These are phyloP conservation scores for Rhopalosiphum nymphaeae DNA, from an alignment of 2,888 invertebrate genomes.

Conservation along the genomic window DNA sequence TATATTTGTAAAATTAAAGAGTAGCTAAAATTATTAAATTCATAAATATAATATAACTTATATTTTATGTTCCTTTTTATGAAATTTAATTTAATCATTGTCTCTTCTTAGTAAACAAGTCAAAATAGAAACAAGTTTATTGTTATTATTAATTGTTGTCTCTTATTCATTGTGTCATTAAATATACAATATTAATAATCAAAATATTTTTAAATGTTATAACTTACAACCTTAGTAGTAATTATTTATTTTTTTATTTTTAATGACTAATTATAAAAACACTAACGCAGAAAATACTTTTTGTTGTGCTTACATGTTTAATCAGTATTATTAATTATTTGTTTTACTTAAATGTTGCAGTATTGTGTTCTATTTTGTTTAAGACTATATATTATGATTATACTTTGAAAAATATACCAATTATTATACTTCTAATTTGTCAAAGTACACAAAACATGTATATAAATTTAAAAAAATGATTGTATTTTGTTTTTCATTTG, in stretches of 20 bases:
- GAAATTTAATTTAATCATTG: background rate
- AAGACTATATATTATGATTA: background rate
- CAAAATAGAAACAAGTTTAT: constrained; percentile 1
- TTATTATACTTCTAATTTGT: background rate
- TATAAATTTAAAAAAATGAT: background rate
- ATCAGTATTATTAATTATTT: background rate
- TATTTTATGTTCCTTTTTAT: background rate
- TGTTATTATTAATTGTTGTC: background rate
- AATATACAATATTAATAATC: background rate
- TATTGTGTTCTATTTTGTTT: background rate
- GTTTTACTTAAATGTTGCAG: background rate
- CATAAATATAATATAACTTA: background rate
- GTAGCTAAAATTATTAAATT: background rate
- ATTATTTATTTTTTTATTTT: background rate
- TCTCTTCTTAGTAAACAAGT: background rate
- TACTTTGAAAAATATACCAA: background rate
- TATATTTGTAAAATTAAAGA: background rate
- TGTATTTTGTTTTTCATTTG: background rate
- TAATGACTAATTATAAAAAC: background rate
- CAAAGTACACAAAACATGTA: background rate
- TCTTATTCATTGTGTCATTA: background rate
- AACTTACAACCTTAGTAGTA: background rate
- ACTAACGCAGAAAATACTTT: background rate
- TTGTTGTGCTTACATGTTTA: background rate
- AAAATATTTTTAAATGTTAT: background rate